Conservation (phyloP, 2,797 vertebrate genomes). For the Petrocephalus schoutedeni region DNA sequence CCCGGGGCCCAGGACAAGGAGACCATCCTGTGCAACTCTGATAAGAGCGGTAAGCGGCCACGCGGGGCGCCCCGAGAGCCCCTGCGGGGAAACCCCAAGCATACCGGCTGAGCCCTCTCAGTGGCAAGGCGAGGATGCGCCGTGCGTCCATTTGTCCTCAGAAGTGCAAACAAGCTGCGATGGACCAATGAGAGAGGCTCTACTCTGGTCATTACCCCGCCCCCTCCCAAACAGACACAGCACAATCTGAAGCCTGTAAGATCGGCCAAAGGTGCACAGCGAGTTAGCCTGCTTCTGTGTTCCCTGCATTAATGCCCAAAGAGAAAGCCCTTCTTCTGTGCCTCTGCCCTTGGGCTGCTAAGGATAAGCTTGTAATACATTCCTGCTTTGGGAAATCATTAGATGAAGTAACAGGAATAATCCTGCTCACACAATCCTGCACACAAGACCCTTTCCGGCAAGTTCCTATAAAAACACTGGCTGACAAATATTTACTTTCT, state of each 20-base stretch:
- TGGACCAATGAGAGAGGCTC: not conserved
- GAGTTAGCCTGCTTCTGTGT: not conserved
- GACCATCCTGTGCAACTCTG: conserved; percentile 91
- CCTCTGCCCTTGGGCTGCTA: not conserved
- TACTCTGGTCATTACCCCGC: no score
- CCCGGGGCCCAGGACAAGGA: conserved; percentile 86
- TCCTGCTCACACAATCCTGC: not conserved
- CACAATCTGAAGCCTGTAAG: not conserved
- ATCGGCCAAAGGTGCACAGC: not conserved
- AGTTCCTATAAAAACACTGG: not conserved
- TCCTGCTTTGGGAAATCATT: not conserved
- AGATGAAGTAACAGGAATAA: not conserved
- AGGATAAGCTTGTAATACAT: not conserved
- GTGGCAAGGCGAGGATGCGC: not conserved
- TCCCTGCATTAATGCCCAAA: not conserved
- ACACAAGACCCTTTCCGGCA: not conserved
- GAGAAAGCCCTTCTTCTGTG: not conserved
- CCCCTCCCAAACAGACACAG: not conserved
- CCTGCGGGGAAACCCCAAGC: no score
- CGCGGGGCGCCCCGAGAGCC: not conserved
- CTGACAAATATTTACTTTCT: not conserved
- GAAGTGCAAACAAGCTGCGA: not conserved
- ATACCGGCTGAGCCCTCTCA: not conserved
- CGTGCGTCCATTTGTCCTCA: not conserved
- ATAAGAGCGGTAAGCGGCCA: conserved; percentile 75